Base-by-base conservation (phyloP, 2,888 invertebrate species). In the Polyommatus iphigenia region DNA sequence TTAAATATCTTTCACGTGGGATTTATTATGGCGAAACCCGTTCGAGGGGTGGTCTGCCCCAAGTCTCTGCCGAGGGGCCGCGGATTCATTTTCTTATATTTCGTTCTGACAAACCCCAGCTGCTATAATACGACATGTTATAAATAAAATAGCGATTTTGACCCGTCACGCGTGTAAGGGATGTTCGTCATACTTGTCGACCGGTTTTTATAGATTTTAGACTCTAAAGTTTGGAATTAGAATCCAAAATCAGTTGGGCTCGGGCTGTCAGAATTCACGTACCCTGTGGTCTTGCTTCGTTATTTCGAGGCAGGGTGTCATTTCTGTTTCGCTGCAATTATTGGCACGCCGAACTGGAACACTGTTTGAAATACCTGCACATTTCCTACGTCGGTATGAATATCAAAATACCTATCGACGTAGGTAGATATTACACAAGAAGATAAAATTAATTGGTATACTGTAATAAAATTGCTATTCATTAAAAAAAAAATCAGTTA, bases 141-240 rank as follows among this genome's bases (percentile, higher is more conserved):
- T 93, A 93, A 93, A 94, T 93, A 93, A 93, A 92, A 92, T 93
- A 88, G 93, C 92, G 90, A 93, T 92, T 93, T 90, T 92, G 93
- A 93, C 92, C 93, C 91, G 92, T 92, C 92, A 91, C 89, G 89
- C 89, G 89, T 86, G 87, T 89, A 88, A 91, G 89, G 91, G 90
- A 90, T 90, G 88, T 86, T 87, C 88, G 83, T 82, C 85, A 87
- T 87, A 89, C 89, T 86, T 67, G 54, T 54, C 24, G 24, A 20
- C 2, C 29, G 4, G 2, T 8, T 29, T 18, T 50, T 54, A 24
- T 15, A 7, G 29, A 75, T 50, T 54, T 54, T 75, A 50, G 54
- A 75, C 75, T 29, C 54, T 50, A 29, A 0, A 24, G 0, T 7
- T n/a, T 6, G 24, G 59, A 20, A 24, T 72, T 57, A 36, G 29